Percentiles rank a stretch among this genome's conserved stretches.
Conservation (phyloP, 1,140 invertebrate species). For the Tyrophagus putrescentiae region DNA sequence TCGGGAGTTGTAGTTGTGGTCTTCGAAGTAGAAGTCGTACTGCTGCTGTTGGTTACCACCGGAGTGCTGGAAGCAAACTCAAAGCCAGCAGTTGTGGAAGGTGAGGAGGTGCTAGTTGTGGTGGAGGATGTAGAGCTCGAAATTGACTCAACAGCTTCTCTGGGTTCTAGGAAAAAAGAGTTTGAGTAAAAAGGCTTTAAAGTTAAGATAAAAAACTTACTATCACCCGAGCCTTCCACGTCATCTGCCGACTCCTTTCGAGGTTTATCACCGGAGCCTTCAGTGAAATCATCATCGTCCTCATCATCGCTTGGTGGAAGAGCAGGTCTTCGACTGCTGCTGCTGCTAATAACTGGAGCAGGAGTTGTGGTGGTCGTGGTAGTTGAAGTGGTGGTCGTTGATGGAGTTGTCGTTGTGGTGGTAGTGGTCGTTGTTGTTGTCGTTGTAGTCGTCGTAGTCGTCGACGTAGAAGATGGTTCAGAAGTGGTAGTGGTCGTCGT, state of each 20-base stretch:
- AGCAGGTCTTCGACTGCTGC: background rate
- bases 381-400: conserved; percentile 1
- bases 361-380: background rate
- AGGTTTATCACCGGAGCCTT: conserved; percentile 6
- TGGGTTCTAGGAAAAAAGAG: background rate
- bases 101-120: conserved; percentile 22
- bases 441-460: conserved; percentile 14
- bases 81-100: conserved; percentile 20
- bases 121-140: too few relatives aligned
- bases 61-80: background rate
- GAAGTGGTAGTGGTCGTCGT: background rate
- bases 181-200: background rate
- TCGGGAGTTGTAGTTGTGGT: background rate
- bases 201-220: background rate
- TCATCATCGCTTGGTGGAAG: conserved; percentile 1
- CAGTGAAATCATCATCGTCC: conserved; percentile 1
- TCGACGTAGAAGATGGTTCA: background rate
- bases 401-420: conserved; percentile 18
- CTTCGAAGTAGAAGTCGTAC: background rate
- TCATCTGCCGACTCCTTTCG: background rate
- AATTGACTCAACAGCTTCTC: background rate
- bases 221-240: background rate
- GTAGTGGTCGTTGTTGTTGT: background rate
- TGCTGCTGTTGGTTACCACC: background rate
- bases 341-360: background rate